These are phyloP conservation scores for Calephelis nemesis DNA, from an alignment of 1,140 invertebrate genomes.

Conservation along the genomic window DNA sequence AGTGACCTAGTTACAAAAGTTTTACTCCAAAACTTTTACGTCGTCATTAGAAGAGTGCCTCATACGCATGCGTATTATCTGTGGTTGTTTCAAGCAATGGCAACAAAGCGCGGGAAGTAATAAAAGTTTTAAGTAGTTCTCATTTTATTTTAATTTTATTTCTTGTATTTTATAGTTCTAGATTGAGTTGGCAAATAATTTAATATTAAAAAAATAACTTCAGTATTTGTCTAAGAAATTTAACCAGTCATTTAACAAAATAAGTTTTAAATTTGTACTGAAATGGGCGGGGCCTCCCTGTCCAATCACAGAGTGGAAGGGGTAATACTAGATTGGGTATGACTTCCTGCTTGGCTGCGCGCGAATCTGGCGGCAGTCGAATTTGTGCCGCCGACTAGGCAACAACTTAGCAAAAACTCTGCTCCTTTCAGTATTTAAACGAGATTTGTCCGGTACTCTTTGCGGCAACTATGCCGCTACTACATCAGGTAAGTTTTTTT, in stretches of 20 bases:
- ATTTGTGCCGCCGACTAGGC: constrained; percentile 44
- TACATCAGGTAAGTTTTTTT: constrained; percentile 55
- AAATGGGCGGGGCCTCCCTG: constrained; percentile 32
- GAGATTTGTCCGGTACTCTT: constrained; percentile 42
- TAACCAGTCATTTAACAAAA: not conserved
- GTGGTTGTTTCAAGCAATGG: constrained; percentile 14
- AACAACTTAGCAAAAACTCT: constrained; percentile 29
- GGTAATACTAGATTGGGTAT: constrained; percentile 33
- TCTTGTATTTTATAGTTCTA: not conserved
- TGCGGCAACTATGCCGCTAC: constrained; percentile 60
- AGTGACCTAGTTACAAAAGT: too few relatives aligned
- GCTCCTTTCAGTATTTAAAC: constrained; percentile 18
- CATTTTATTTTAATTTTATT: not conserved
- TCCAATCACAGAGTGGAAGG: constrained; percentile 30
- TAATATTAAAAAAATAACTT: not conserved
- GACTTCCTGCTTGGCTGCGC: constrained; percentile 54
- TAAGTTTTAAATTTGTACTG: constrained; percentile 10
- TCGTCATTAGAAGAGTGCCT: not conserved
- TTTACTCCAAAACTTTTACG: not conserved
- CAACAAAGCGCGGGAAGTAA: constrained; percentile 24
- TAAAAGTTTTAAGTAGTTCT: not conserved
- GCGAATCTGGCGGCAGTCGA: constrained; percentile 40
- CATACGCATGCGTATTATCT: constrained; percentile 25
- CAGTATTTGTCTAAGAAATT: not conserved
- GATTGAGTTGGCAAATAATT: not conserved